phyloP scores from a whole-genome alignment of 1,140 invertebrate genomes.

The Drosophila suzukii region DNA sequence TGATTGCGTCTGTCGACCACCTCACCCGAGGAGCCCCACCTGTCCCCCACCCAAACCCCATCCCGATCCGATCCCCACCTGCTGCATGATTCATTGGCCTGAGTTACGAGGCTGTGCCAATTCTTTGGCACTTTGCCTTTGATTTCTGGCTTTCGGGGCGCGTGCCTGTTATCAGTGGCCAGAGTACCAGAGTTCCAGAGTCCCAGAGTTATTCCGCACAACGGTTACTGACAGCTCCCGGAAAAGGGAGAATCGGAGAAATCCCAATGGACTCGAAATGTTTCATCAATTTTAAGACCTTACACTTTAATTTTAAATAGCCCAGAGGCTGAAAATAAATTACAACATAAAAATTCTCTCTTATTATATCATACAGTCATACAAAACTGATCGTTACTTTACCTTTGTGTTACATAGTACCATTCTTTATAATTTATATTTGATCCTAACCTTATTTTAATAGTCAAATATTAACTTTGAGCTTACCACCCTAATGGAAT shows the following conservation, averaged over 20 bases:
- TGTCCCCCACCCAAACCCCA: background rate
- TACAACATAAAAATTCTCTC: too few relatives aligned
- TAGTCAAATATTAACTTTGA: too few relatives aligned
- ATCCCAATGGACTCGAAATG: constrained; percentile 24
- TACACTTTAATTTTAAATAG: constrained; percentile 11
- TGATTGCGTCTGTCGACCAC: constrained; percentile 67
- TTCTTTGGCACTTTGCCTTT: constrained; percentile 66
- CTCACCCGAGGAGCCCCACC: background rate
- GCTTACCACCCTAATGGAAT: too few relatives aligned
- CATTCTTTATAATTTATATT: too few relatives aligned
- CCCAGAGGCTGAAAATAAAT: too few relatives aligned
- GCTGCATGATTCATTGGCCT: constrained; percentile 72
- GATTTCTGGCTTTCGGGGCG: constrained; percentile 35
- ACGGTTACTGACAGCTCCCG: constrained; percentile 70
- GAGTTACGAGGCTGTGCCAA: constrained; percentile 77
- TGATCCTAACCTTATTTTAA: too few relatives aligned
- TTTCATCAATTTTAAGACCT: constrained; percentile 12
- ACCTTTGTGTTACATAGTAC: too few relatives aligned
- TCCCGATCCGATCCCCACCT: constrained; percentile 6
- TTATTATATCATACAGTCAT: too few relatives aligned
- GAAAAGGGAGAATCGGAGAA: constrained; percentile 10
- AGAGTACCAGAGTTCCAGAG: constrained; percentile 2
- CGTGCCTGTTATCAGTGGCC: constrained; percentile 73
- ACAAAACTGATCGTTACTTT: too few relatives aligned
- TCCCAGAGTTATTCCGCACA: constrained; percentile 40